These are phyloP conservation scores for Chondrosia reniformis DNA, from an alignment of 37 sponge, comb jelly and placozoan genomes.

Conservation along the genomic window DNA sequence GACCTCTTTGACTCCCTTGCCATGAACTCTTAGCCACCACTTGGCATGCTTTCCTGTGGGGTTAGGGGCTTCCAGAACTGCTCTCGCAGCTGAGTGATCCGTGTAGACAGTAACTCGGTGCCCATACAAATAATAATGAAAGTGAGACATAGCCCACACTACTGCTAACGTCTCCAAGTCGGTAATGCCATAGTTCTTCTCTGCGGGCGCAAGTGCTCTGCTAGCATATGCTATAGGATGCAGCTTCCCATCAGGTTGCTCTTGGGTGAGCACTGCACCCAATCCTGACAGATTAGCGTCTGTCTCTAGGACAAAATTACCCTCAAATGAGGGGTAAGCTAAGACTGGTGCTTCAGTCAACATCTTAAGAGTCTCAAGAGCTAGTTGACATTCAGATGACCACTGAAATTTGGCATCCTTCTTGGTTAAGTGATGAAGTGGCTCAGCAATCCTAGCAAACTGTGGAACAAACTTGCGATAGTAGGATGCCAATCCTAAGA, in stretches of 20 bases:
- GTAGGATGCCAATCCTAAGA: conserved; percentile 14
- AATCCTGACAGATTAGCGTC: conserved; percentile 28
- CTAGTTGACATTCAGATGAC: background rate
- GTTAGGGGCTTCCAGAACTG: conserved; percentile 25
- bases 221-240: conserved; percentile 45
- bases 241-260: background rate
- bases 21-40: conserved; percentile 31
- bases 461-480: conserved; percentile 10
- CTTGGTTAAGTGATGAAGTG: background rate
- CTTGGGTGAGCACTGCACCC: conserved; percentile 25
- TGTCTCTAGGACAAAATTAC: conserved; percentile 28
- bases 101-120: conserved; percentile 24
- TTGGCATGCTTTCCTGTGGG: conserved; percentile 34
- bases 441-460: background rate
- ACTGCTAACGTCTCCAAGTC: conserved; percentile 38
- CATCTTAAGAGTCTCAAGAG: background rate
- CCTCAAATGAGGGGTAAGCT: conserved; percentile 21
- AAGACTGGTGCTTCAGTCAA: conserved; percentile 18
- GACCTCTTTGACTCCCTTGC: conserved; percentile 19
- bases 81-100: conserved; percentile 39
- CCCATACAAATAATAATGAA: conserved; percentile 28
- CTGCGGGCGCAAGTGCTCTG: conserved; percentile 17
- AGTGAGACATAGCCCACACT: conserved; percentile 33
- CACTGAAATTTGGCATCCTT: background rate
- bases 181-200: conserved; percentile 29